Percentiles rank a stretch among this genome's conserved stretches.
Conservation (phyloP, 2,797 vertebrate species). For the Enteromius anoplus region DNA sequence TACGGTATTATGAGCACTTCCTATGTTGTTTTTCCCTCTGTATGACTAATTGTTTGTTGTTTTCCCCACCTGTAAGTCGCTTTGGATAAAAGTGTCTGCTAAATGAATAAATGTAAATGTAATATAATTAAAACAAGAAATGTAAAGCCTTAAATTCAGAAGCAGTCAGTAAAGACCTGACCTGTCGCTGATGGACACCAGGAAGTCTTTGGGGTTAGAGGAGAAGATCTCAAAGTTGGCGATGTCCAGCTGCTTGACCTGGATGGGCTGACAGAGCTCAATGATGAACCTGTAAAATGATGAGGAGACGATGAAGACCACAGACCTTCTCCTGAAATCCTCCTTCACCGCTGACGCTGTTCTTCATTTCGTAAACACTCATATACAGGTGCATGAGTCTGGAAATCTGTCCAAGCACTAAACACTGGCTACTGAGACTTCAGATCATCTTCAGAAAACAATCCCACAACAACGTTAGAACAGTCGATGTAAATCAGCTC, state of each 20-base stretch:
- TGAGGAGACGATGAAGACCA: conserved; percentile 21
- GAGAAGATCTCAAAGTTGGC: conserved; percentile 99
- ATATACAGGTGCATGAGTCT: neutral
- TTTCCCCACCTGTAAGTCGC: too few species aligned
- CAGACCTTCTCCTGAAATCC: neutral
- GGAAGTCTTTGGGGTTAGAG: conserved; percentile 97
- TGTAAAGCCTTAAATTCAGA: neutral
- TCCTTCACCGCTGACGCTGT: neutral
- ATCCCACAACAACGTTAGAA: neutral
- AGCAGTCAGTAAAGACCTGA: conserved; percentile 61
- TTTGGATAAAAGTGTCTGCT: too few species aligned
- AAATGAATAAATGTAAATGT: too few species aligned
- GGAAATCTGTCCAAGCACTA: neutral
- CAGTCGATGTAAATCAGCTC: conserved; percentile 54
- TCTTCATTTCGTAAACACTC: neutral
- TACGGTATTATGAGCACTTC: too few species aligned
- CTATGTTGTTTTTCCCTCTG: too few species aligned
- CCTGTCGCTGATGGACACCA: conserved; percentile 98
- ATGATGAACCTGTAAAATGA: conserved; percentile 89
- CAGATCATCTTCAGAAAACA: neutral
- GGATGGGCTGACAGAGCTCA: conserved; percentile 98
- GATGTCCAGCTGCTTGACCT: conserved; percentile 96
- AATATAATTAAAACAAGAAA: neutral
- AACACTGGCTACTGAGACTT: neutral
- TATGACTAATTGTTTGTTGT: too few species aligned